phyloP scores from a whole-genome alignment of 2,113 vertebrate genomes.

The Barbus barbus region DNA sequence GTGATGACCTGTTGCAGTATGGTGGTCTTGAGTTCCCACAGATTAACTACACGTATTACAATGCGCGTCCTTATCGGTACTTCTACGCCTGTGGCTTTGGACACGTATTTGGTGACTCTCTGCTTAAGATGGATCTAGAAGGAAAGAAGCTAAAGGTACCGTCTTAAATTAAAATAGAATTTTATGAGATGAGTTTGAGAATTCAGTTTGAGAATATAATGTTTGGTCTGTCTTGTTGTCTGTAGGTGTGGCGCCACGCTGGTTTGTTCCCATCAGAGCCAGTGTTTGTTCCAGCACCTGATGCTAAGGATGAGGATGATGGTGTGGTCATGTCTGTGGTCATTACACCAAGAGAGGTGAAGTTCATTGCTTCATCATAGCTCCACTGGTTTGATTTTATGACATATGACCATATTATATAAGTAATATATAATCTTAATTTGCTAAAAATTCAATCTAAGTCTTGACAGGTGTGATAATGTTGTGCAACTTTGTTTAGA shows the following conservation, averaged over 20 bases:
- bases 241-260: slow-evolving; percentile 85
- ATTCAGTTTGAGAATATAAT: neutral
- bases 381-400: neutral
- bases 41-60: slow-evolving; percentile 84
- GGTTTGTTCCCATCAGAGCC: slow-evolving; percentile 91
- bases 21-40: slow-evolving; percentile 91
- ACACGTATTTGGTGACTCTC: slow-evolving; percentile 83
- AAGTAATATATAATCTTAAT: neutral
- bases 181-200: neutral
- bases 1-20: slow-evolving; percentile 76
- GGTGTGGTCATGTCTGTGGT: slow-evolving; percentile 90
- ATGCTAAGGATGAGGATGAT: slow-evolving; percentile 82
- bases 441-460: neutral
- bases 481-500: slow-evolving; percentile 70
- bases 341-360: slow-evolving; percentile 84
- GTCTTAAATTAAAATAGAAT: slow-evolving; percentile 3
- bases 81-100: slow-evolving; percentile 89
- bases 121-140: slow-evolving; percentile 87
- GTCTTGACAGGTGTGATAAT: neutral
- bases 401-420: neutral
- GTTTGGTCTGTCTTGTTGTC: neutral
- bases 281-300: slow-evolving; percentile 86
- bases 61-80: slow-evolving; percentile 81
- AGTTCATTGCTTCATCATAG: neutral
- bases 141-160: slow-evolving; percentile 86